These are phyloP conservation scores for Calcarius lapponicus DNA, from an alignment of 2,797 vertebrate species.

Conservation along the genomic window DNA sequence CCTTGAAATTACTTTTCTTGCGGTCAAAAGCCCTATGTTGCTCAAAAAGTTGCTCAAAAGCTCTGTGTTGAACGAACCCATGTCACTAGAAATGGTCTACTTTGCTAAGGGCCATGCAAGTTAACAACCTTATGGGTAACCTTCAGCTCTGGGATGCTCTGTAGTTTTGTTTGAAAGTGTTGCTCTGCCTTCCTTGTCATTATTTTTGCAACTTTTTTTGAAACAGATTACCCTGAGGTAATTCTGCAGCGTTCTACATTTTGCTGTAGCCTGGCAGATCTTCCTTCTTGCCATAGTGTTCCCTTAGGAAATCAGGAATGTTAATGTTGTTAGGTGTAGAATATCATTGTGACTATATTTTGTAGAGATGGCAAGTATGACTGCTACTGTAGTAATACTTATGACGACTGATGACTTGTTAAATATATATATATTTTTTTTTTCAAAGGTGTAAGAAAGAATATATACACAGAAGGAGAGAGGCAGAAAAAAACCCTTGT, in stretches of 20 bases:
- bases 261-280: neutral
- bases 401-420: neutral
- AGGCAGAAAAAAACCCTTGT: neutral
- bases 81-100: neutral
- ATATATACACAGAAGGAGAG: neutral
- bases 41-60: neutral
- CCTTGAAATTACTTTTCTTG: neutral
- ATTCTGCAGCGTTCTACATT: neutral
- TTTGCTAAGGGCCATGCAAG: neutral
- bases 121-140: neutral
- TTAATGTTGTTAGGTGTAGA: neutral
- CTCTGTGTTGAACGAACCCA: fast-evolving
- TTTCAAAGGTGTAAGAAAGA: neutral
- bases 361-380: neutral
- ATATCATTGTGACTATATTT: neutral
- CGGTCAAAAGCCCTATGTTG: neutral
- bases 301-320: neutral
- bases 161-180: neutral
- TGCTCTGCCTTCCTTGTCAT: neutral
- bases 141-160: neutral
- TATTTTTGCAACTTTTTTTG: neutral
- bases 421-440: neutral
- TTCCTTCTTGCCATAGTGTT: neutral
- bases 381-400: neutral
- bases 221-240: neutral